phyloP scores from a whole-genome alignment of 2,888 invertebrate species.

The Drosophila recens region DNA sequence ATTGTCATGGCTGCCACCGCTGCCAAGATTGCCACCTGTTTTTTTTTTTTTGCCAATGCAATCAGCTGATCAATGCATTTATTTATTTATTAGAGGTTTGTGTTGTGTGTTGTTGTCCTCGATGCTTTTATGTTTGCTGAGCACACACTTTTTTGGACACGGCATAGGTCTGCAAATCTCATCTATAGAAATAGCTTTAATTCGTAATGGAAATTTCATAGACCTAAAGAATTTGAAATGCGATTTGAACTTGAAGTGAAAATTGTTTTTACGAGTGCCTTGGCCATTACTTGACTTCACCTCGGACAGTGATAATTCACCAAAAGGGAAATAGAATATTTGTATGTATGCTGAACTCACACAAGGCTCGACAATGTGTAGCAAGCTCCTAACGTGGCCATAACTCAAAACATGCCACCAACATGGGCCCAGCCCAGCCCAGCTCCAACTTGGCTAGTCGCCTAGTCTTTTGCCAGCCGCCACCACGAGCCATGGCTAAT shows the following conservation, averaged over 20 bases:
- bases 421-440: slow-evolving; percentile 50
- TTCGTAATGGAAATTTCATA: background rate
- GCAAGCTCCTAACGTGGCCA: slow-evolving; percentile 61
- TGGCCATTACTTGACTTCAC: background rate
- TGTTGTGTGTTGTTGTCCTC: too few relatives aligned
- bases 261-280: slow-evolving; percentile 11
- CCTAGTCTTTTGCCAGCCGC: slow-evolving; percentile 5
- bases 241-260: slow-evolving; percentile 2
- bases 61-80: too few relatives aligned
- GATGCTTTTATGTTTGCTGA: too few relatives aligned
- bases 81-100: too few relatives aligned
- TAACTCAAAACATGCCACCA: slow-evolving; percentile 79
- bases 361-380: slow-evolving; percentile 36
- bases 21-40: too few relatives aligned
- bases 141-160: too few relatives aligned
- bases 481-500: slow-evolving; percentile 65
- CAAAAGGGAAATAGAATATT: slow-evolving; percentile 21
- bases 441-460: slow-evolving; percentile 10
- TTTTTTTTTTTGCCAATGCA: too few relatives aligned
- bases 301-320: slow-evolving; percentile 5
- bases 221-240: background rate
- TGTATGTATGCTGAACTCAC: slow-evolving; percentile 6
- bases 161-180: too few relatives aligned
- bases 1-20: too few relatives aligned
- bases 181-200: background rate